These are phyloP conservation scores for Leucosticte australis DNA, from an alignment of 2,113 vertebrate genomes.

Conservation along the genomic window DNA sequence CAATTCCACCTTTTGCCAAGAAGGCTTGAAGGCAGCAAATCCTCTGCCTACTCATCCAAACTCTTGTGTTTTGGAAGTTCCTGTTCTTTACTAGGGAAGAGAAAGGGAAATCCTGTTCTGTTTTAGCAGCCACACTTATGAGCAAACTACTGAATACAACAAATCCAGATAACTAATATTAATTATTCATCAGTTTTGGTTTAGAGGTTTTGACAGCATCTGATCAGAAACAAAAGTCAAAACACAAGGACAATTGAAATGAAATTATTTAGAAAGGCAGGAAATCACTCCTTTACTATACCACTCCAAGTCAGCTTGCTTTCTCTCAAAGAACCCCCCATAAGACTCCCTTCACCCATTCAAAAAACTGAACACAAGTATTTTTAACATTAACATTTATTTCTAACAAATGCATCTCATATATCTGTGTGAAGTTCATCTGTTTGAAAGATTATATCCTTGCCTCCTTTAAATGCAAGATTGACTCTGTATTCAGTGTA, in stretches of 20 bases:
- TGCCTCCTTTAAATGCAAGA: background rate
- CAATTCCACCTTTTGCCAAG: conserved; percentile 11
- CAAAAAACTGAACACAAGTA: background rate
- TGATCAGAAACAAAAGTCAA: background rate
- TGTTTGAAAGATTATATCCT: background rate
- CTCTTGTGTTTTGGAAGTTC: background rate
- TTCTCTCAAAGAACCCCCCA: background rate
- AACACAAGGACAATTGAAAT: background rate
- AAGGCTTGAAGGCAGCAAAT: background rate
- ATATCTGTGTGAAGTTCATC: background rate
- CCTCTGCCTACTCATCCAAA: conserved; percentile 16
- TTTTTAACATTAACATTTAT: background rate
- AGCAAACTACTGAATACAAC: background rate
- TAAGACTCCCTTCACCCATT: background rate
- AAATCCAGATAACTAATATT: background rate
- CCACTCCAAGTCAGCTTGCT: background rate
- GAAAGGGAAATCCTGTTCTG: background rate
- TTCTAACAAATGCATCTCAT: background rate
- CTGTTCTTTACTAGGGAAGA: background rate
- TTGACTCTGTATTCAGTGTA: background rate
- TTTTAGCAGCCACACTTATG: background rate
- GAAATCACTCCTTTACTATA: background rate
- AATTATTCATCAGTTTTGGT: background rate
- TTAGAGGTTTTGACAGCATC: background rate
- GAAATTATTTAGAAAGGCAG: background rate